phyloP scores from a whole-genome alignment of 2,797 vertebrate species.

The Gephyroberyx darwinii region DNA sequence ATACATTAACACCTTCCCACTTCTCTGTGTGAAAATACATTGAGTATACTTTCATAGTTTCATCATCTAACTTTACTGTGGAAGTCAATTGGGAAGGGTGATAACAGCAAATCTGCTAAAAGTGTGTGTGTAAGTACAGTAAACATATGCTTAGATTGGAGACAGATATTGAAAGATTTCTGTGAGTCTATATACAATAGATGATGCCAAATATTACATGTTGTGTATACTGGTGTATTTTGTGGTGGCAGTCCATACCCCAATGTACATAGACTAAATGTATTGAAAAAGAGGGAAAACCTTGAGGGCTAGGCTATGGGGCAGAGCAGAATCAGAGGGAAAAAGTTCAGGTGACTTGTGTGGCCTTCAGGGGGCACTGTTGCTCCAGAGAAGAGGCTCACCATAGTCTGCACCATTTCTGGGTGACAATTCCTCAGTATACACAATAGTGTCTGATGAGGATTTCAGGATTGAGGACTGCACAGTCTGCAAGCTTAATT shows the following conservation, averaged over 20 bases:
- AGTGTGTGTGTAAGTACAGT: not conserved
- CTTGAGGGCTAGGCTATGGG: no score
- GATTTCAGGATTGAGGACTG: no score
- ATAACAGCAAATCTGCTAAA: not conserved
- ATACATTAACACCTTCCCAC: constrained; percentile 44
- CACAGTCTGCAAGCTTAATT: no score
- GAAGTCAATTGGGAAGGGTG: constrained; percentile 18
- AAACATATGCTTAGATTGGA: not conserved
- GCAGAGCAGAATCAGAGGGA: no score
- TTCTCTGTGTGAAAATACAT: constrained; percentile 28
- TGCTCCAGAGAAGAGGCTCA: no score
- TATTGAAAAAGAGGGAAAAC: not conserved
- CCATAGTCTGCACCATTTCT: no score
- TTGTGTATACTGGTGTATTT: not conserved
- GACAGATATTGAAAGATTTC: not conserved
- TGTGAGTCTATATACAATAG: constrained; percentile 48
- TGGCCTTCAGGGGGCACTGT: no score
- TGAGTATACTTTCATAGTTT: not conserved
- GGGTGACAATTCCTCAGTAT: no score
- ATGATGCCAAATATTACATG: constrained; percentile 63
- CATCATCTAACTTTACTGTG: not conserved
- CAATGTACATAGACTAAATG: no score
- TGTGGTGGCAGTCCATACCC: not conserved
- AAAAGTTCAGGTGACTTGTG: no score
- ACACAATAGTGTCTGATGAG: no score